Evolutionary conservation across 2,113 vertebrate genomes (phyloP).

Genomic region (Labrus mixtus): DNA sequence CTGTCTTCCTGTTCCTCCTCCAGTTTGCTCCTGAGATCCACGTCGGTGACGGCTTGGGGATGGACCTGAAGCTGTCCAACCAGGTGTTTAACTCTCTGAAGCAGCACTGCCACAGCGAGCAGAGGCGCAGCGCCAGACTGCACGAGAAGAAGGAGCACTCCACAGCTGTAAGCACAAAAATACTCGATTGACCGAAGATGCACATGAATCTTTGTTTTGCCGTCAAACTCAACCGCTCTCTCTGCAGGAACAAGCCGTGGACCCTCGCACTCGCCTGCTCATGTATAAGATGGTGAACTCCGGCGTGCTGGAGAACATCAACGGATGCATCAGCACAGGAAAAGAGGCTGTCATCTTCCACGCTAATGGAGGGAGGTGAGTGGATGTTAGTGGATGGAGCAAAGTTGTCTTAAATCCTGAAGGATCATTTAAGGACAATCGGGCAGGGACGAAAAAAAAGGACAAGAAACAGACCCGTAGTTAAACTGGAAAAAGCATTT

Average conservation of each 20-base stretch:
- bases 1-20: background rate
- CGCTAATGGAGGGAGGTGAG: slow-evolving; percentile 93
- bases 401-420: too few species aligned
- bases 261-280: slow-evolving; percentile 95
- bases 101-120: slow-evolving; percentile 93
- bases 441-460: too few species aligned
- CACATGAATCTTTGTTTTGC: background rate
- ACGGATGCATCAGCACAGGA: slow-evolving; percentile 97
- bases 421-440: too few species aligned
- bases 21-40: slow-evolving; percentile 96
- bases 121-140: slow-evolving; percentile 91
- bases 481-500: too few species aligned
- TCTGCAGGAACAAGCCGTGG: slow-evolving; percentile 95
- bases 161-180: slow-evolving; percentile 87
- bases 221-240: background rate
- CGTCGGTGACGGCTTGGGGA: slow-evolving; percentile 95
- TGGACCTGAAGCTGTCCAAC: slow-evolving; percentile 97
- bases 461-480: too few species aligned
- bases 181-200: background rate
- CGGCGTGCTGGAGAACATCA: slow-evolving; percentile 93
- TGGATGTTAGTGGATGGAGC: background rate
- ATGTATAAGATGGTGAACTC: slow-evolving; percentile 98
- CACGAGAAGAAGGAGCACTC: slow-evolving; percentile 99
- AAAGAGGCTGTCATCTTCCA: slow-evolving; percentile 99
- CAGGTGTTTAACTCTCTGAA: slow-evolving; percentile 98